Percentiles rank a stretch among this genome's conserved stretches.
These are phyloP conservation scores for Platysternon megacephalum DNA, from an alignment of 2,113 vertebrate genomes.

Conservation along the genomic window DNA sequence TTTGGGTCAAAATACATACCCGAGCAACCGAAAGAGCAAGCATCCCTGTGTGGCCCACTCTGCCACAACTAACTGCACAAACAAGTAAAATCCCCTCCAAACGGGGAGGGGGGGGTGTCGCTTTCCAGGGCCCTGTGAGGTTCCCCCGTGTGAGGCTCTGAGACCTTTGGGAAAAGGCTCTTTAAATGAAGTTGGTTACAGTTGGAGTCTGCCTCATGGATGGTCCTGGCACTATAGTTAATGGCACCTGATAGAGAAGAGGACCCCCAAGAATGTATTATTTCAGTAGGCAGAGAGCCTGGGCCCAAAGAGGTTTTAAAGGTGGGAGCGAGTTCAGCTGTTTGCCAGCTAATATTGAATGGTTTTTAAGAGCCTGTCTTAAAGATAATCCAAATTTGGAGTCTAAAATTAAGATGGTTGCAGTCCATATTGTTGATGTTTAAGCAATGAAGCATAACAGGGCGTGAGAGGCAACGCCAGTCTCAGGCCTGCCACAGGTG, in stretches of 20 bases:
- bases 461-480: neutral
- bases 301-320: neutral
- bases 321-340: conserved; percentile 46
- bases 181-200: neutral
- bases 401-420: neutral
- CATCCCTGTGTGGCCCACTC: neutral
- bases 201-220: neutral
- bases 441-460: neutral
- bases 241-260: neutral
- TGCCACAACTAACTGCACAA: neutral
- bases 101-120: neutral
- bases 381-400: conserved; percentile 11
- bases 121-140: neutral
- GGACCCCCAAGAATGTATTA: neutral
- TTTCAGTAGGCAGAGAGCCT: neutral
- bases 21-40: neutral
- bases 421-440: neutral
- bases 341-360: conserved; percentile 41
- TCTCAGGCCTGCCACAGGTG: neutral
- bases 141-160: neutral
- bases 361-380: conserved; percentile 38
- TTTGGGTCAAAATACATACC: neutral
- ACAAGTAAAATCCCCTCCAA: neutral
- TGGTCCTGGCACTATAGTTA: neutral
- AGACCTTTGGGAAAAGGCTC: neutral